Evolutionary conservation across 2,113 vertebrate species (phyloP).

Genomic region (Erinaceus europaeus): DNA sequence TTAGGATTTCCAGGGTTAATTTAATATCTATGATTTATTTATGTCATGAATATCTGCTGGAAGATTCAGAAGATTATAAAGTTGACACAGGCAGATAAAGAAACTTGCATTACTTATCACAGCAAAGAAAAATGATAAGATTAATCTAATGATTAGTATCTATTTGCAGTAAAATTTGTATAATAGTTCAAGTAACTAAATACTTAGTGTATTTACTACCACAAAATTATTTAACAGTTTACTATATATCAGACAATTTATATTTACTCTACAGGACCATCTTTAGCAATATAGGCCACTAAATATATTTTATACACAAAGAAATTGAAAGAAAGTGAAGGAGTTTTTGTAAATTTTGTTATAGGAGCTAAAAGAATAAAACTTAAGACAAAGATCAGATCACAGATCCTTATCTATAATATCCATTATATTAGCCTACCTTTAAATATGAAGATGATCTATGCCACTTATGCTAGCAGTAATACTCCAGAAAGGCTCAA

Average conservation of each 20-base stretch:
- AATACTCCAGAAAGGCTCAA: background rate
- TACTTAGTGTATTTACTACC: background rate
- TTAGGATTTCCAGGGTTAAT: background rate
- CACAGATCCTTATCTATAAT: no score
- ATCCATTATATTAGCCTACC: no score
- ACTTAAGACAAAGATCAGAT: no score
- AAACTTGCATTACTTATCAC: background rate
- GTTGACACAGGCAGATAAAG: background rate
- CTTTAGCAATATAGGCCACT: background rate
- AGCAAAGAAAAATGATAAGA: background rate
- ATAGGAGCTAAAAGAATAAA: background rate
- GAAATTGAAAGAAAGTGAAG: background rate
- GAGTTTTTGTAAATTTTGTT: background rate
- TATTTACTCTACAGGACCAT: background rate
- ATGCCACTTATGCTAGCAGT: background rate
- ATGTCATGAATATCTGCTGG: background rate
- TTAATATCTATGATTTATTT: background rate
- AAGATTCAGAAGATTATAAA: slow-evolving; percentile 4
- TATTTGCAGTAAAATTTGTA: background rate
- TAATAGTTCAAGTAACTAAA: background rate
- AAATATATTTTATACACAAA: background rate
- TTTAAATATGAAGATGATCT: background rate
- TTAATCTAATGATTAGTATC: background rate
- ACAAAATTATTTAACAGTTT: background rate
- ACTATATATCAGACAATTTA: background rate